These are phyloP conservation scores for Polydrusus cervinus DNA, from an alignment of 2,888 invertebrate genomes.

Conservation along the genomic window DNA sequence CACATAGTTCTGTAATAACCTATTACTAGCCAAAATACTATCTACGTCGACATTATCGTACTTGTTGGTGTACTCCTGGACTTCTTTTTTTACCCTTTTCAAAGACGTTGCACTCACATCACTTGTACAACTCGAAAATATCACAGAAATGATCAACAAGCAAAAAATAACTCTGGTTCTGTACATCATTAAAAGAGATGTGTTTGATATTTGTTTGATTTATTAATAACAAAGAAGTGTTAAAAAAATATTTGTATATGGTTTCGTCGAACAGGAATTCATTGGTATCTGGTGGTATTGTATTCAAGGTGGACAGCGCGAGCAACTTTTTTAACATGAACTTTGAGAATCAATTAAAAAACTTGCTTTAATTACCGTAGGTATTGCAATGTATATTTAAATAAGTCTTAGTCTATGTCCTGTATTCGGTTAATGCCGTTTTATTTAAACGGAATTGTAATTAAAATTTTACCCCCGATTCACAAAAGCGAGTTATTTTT, in stretches of 20 bases:
- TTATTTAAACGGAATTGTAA: too few species aligned
- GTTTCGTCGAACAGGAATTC: not conserved
- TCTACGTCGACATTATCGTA: constrained; percentile 78
- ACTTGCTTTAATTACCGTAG: not conserved
- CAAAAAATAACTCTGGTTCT: constrained; percentile 20
- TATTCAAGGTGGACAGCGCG: constrained; percentile 33
- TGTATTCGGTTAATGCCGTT: not conserved
- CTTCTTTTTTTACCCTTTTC: constrained; percentile 57
- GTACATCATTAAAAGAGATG: not conserved
- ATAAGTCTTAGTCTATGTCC: not conserved
- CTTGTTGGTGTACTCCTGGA: constrained; percentile 75
- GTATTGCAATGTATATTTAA: not conserved
- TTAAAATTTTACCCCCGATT: too few species aligned
- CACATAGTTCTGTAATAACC: constrained; percentile 77
- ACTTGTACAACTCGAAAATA: constrained; percentile 69
- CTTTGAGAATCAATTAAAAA: constrained; percentile 13
- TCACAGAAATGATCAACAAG: constrained; percentile 64
- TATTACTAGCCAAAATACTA: constrained; percentile 76
- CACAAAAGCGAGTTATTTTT: too few species aligned
- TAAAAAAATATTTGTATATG: not conserved
- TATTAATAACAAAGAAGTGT: not conserved
- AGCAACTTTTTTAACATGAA: constrained; percentile 23
- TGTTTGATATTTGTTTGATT: too few species aligned
- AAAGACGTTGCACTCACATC: constrained; percentile 68
- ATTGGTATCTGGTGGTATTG: not conserved